Base-by-base conservation (phyloP, 1,140 invertebrate species). In the Drosophila nasuta region DNA sequence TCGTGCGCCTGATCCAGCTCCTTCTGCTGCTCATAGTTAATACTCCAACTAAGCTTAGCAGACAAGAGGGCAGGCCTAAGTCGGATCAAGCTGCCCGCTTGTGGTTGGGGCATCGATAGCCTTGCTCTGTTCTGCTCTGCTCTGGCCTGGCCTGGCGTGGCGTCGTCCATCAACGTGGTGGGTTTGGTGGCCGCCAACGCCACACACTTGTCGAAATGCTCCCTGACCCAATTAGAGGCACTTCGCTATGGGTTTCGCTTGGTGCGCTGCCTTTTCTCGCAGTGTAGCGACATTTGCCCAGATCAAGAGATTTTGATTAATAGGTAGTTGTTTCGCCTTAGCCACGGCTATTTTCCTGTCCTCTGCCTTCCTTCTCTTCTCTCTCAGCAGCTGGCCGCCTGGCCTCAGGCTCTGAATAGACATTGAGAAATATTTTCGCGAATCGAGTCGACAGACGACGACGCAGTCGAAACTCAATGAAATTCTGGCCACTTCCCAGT, bases 271-370 rank as follows among this genome's bases (percentile, higher is more conserved):
- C 13, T 17, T 79, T 88, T 88, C 66, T 89, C 51, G 52, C 85
- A 89, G 85, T 89, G 85, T 58, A 89, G 13, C 58, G 17, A 63
- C 71, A 69, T 85, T 79, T 71, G 78, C 72, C 75, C 68, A 89
- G 85, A 89, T 89, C 85, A 89, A 85, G 85, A 89, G 85, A 89
- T 89, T 89, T 89, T 89, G 85, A 89, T 89, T 89, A 89, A 89
- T 89, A 89, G 85, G 60, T 90, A 78, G 85, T 89, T 81, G 75
- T 70, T 79, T 75, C 67, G 63, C 68, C 49, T 33, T 33, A 67
- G 58, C 30, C 51, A 33, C 46, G 13, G 8, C 45, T 35, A 43
- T 35, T 38, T 38, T 52, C 28, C 38, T 45, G 11, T 20, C 45
- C 41, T 38, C 35, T 38, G 2, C 25, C 38, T 17, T 49, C 46